Percentiles rank a stretch among this genome's conserved stretches.
Conservation (phyloP, 2,113 vertebrate species). For the Pristiophorus japonicus region DNA sequence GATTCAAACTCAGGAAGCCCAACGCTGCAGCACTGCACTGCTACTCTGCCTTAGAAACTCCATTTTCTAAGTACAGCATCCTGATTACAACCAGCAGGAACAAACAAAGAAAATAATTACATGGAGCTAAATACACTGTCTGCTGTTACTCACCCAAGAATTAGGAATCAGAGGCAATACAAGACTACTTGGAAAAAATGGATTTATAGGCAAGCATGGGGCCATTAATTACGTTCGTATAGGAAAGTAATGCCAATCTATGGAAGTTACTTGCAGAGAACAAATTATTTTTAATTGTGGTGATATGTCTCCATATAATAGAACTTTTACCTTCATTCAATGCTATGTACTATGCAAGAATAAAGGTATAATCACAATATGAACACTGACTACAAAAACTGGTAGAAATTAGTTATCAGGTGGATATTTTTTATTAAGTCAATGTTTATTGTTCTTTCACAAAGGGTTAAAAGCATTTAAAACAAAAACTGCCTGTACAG, state of each 20-base stretch:
- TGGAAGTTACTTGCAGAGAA: not conserved
- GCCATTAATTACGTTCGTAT: not conserved
- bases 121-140: not conserved
- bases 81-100: too few species aligned
- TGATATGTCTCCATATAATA: not conserved
- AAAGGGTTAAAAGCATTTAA: conserved; percentile 60
- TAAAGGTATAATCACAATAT: not conserved
- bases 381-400: conserved; percentile 53
- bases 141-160: not conserved
- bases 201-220: not conserved
- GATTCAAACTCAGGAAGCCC: not conserved
- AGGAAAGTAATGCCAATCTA: not conserved
- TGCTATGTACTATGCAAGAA: too few species aligned
- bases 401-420: conserved; percentile 47
- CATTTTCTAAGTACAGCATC: not conserved
- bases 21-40: not conserved
- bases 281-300: not conserved
- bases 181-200: not conserved
- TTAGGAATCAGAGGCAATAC: not conserved
- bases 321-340: not conserved
- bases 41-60: not conserved
- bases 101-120: not conserved
- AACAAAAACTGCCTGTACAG: conserved; percentile 64
- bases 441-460: conserved; percentile 64
- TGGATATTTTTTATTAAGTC: conserved; percentile 53